These are phyloP conservation scores for Nycticebus coucang DNA, from an alignment of 2,113 vertebrate species.

Conservation along the genomic window DNA sequence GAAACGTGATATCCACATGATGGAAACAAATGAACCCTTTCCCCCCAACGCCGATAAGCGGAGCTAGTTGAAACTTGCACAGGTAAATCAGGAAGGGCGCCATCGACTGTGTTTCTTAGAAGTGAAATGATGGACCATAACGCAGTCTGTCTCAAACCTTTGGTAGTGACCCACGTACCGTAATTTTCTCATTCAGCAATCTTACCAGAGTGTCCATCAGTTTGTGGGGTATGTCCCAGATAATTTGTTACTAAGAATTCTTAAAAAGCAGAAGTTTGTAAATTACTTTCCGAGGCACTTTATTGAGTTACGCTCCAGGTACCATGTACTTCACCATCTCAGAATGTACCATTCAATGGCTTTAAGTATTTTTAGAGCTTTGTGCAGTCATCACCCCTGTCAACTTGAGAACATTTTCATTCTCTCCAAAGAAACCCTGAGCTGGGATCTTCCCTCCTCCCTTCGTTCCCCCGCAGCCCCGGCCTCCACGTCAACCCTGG, in stretches of 20 bases:
- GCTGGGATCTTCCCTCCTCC: accelerated
- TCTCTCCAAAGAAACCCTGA: background rate
- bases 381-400: background rate
- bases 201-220: background rate
- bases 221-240: background rate
- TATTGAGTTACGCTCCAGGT: background rate
- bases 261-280: background rate
- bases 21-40: too few relatives aligned
- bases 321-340: background rate
- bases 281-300: background rate
- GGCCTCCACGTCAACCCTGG: background rate
- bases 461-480: accelerated
- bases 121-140: too few relatives aligned
- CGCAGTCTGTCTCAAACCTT: too few relatives aligned
- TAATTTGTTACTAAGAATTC: background rate
- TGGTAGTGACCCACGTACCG: too few relatives aligned
- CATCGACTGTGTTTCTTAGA: too few relatives aligned
- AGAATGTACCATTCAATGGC: background rate
- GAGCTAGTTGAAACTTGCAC: too few relatives aligned
- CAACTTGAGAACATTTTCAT: background rate
- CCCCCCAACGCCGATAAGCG: too few relatives aligned
- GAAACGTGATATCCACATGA: too few relatives aligned
- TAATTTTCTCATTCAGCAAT: background rate
- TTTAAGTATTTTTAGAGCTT: background rate
- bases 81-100: too few relatives aligned